phyloP scores from a whole-genome alignment of 2,797 vertebrate genomes.

The Hylomyscus alleni region DNA sequence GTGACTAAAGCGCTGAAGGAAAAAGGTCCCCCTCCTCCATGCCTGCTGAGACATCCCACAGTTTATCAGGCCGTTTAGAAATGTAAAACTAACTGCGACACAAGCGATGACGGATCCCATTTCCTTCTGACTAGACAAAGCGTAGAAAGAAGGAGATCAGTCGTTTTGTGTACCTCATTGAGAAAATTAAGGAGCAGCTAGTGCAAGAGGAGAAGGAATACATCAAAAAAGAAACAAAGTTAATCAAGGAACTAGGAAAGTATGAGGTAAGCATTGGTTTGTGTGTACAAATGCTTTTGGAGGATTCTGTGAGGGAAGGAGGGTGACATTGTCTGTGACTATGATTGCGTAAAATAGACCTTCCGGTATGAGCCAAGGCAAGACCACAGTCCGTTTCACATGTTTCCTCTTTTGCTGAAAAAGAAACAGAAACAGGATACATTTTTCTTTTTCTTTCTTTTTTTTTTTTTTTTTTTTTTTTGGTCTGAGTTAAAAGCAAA shows the following conservation, averaged over 20 bases:
- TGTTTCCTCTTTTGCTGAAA: constrained; percentile 23
- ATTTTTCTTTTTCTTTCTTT: no score
- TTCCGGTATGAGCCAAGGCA: background rate
- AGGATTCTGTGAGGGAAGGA: background rate
- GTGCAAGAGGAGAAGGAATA: constrained; percentile 68
- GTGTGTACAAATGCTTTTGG: background rate
- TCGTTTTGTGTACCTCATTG: constrained; percentile 53
- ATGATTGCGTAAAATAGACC: constrained; percentile 15
- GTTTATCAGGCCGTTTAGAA: background rate
- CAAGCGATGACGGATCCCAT: background rate
- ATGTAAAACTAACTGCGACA: background rate
- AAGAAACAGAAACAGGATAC: background rate
- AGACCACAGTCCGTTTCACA: background rate
- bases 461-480: no score
- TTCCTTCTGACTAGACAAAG: constrained; percentile 80
- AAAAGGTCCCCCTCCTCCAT: background rate
- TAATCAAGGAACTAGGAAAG: constrained; percentile 67
- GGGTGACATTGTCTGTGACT: background rate
- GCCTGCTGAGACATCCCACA: background rate
- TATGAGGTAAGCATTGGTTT: constrained; percentile 84
- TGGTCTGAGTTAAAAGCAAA: constrained; percentile 20
- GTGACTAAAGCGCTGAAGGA: background rate
- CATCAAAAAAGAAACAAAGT: constrained; percentile 49
- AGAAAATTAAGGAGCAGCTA: constrained; percentile 68
- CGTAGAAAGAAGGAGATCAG: constrained; percentile 70